Evolutionary conservation across 2,113 vertebrate species (phyloP), one percentile per base, ranked within the genome.

Genomic region (Periophthalmodon schlosseri): DNA sequence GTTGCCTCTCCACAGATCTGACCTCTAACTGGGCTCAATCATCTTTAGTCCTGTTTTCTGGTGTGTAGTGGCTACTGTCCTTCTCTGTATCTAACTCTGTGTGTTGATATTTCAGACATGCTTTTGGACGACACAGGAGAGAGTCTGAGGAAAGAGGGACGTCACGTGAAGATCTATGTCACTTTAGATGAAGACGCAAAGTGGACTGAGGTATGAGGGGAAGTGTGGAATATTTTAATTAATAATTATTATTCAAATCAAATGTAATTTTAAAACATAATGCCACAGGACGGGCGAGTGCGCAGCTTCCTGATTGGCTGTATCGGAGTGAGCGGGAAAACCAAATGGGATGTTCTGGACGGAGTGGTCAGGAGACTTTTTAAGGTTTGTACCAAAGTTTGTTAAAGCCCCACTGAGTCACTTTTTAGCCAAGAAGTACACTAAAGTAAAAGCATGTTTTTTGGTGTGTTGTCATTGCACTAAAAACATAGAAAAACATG

Each of bases 281-380:
- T 50, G 13, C 15, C 14, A 5, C 82, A 99, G 97, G 96, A 97
- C 60, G 92, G 87, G 28, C 95, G 94, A 47, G 88, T 91, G 24
- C 94, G 93, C 5, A 84, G 94, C 64, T 99, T 98, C 79, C 96
- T 99, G 63, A 97, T 99, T 39, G 97, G 98, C 54, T 97, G 97
- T 88, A 99, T 99, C 11, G 96, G 97, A 4, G 97, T 99, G 44
- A 98, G 98, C 3, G 98, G 98, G 21, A 99, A 99, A 92, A 99
- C 98, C 69, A 99, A 98, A 71, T 99, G 98, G 98, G 97, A 99
- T 54, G 96, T 99, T 23, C 94, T 99, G 83, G 98, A 99, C 50
- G 97, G 97, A 34, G 97, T 99, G 50, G 97, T 99, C 0, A 93
- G 95, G 11, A 94, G 97, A 0, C 90, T 99, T 2, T 99, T 99